Conservation (phyloP, 1,140 invertebrate species). For the Acromyrmex echinatior region DNA sequence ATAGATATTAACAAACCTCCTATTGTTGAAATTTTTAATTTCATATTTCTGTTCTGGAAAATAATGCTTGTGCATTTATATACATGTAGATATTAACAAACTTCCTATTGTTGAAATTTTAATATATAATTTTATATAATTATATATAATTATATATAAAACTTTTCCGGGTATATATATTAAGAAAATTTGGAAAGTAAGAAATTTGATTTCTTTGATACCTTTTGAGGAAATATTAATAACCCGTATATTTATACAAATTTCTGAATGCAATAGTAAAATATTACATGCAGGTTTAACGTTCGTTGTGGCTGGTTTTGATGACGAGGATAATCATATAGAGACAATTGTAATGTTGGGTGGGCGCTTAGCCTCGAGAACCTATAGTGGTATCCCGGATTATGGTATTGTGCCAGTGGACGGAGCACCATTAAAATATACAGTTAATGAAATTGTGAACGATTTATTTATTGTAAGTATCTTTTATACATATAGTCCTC, state of each 20-base stretch:
- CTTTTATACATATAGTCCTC: background rate
- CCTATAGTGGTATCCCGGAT: slow-evolving; percentile 87
- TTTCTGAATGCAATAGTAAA: slow-evolving; percentile 6
- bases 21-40: too few species aligned
- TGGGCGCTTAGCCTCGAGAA: slow-evolving; percentile 84
- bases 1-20: too few species aligned
- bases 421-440: slow-evolving; percentile 79
- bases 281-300: slow-evolving; percentile 78
- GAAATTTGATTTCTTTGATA: too few species aligned
- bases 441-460: slow-evolving; percentile 87
- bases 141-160: too few species aligned
- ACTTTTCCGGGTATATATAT: too few species aligned
- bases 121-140: too few species aligned
- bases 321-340: slow-evolving; percentile 83
- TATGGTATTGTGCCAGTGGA: slow-evolving; percentile 87
- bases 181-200: too few species aligned
- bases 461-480: slow-evolving; percentile 87
- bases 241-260: background rate
- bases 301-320: slow-evolving; percentile 85
- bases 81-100: background rate
- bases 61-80: background rate
- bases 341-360: slow-evolving; percentile 85
- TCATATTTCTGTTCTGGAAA: background rate
- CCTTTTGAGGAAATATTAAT: background rate
- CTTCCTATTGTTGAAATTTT: background rate